Evolutionary conservation across 2,113 vertebrate genomes (phyloP), one percentile per base, ranked within the genome.

Genomic region (Tiliqua scincoides): DNA sequence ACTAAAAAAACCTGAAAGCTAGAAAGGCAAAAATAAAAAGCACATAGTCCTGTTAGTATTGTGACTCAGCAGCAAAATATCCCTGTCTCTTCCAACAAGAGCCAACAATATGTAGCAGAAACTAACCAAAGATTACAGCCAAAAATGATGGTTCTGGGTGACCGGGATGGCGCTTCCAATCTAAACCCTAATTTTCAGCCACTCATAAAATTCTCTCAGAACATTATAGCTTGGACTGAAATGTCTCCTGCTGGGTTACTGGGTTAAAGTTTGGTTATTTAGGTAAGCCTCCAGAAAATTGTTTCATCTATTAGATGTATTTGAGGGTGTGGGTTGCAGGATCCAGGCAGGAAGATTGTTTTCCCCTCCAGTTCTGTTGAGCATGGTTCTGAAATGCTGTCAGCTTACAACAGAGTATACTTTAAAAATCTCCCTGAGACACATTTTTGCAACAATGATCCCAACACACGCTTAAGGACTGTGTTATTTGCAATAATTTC

Each of bases 321-420:
- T 86, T 59, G 20, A 9, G 8, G 54, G 0, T 8, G 2, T 0
- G 3, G n/a, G 1, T 7, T 27, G 62, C 37, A 0, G 23, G 40
- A 1, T 20, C 3, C 15, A 9, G 21, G 43, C 21, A 3, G 17
- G 40, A 14, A 52, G 3, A 43, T 27, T n/a, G 23, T 0, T 0
- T 68, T 63, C 0, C 18, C 75, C 63, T 57, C 6, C 65, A 25
- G 10, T 15, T 86, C 62, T 59, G 27, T 79, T 27, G 1, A 54
- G 23, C 35, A 52, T 81, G 4, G 0, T 3, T 48, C 0, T 61
- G 0, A 1, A 30, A 35, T 1, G 52, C 88, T 67, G 74, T 30
- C 30, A 72, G 15, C 3, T 65, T 8, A 59, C 21, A 70, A 7
- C 52, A 61, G 7, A 12, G 0, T 0, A 21, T 71, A 6, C 6